Evolutionary conservation across 53 echinoderm and acorn worm genomes (phyloP), one percentile per base, ranked within the genome.

Genomic region (Paracentrotus lividus): DNA sequence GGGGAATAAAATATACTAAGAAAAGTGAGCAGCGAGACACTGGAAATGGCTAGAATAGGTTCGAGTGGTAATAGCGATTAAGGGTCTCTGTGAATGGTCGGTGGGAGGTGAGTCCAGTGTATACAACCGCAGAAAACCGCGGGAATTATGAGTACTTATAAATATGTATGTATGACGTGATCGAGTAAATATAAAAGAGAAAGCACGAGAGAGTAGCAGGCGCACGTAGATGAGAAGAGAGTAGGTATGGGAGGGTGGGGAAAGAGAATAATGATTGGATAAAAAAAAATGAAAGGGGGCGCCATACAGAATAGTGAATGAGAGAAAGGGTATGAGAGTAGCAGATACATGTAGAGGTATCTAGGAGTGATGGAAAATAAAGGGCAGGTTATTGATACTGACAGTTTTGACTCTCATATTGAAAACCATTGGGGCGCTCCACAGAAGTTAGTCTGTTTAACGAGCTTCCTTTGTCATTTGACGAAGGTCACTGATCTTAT

Each of bases 321-420:
- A 33, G 33, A 34, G 15, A 16, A 2, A 68, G 75, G 42, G 75
- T 20, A 23, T 40, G 36, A 36, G 4, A 40, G 40, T 5, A 13
- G 38, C 14, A 33, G 69, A 33, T 32, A 69, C 33, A 33, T 6
- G 14, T 12, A 16, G 69, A 13, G 32, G 16, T 10, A 36, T 13
- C 10, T 20, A 33, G 9, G 16, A 33, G 69, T 40, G 40, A 42
- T 15, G 76, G 76, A 76, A 76, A 23, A 76, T 20, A 76, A 76
- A 76, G 76, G 42, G 76, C 76, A 76, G 38, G 1, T 42, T 76
- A 76, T 76, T 76, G 76, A 76, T 40, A 42, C 40, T 76, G 76
- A 76, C 76, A 76, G 76, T 18, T 42, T 76, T 76, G 76, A 42
- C 76, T 76, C 8, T 76, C 40, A 42, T 76, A 76, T 40, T 76